phyloP scores from a whole-genome alignment of 2,113 vertebrate genomes.

The Seriola quinqueradiata region DNA sequence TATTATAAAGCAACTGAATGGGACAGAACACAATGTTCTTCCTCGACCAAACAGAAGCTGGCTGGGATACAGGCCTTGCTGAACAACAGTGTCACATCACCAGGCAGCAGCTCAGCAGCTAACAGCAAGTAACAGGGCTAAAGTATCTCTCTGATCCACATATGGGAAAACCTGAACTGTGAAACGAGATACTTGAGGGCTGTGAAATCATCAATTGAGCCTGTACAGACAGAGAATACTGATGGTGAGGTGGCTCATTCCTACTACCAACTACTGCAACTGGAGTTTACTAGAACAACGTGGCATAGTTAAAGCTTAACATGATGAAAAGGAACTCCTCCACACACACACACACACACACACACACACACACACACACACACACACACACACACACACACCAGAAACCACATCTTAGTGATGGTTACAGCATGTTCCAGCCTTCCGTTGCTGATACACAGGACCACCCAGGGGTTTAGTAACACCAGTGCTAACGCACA shows the following conservation, averaged over 20 bases:
- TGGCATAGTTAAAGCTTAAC: constrained; percentile 1
- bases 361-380: neutral
- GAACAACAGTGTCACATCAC: constrained; percentile 61
- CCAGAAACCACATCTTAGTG: constrained; percentile 38
- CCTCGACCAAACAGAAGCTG: constrained; percentile 42
- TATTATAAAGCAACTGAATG: constrained; percentile 28
- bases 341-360: neutral
- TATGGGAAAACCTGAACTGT: constrained; percentile 60
- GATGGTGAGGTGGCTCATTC: constrained; percentile 6
- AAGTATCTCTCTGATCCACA: constrained; percentile 49
- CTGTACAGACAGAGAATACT: constrained; percentile 28
- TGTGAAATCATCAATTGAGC: constrained; percentile 44
- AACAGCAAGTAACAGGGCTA: constrained; percentile 50
- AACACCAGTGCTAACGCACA: constrained; percentile 30
- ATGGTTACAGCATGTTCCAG: constrained; percentile 45
- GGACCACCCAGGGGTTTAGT: constrained; percentile 62
- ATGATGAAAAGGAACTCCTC: constrained; percentile 23
- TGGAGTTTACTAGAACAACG: constrained; percentile 2
- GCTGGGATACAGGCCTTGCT: constrained; percentile 28
- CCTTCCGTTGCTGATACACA: constrained; percentile 46
- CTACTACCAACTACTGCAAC: neutral
- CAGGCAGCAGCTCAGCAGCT: constrained; percentile 55
- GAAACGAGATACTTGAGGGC: constrained; percentile 49
- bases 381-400: neutral
- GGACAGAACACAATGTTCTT: constrained; percentile 48